Base-by-base conservation (phyloP, 2,113 vertebrate genomes). In the Piaya cayana region DNA sequence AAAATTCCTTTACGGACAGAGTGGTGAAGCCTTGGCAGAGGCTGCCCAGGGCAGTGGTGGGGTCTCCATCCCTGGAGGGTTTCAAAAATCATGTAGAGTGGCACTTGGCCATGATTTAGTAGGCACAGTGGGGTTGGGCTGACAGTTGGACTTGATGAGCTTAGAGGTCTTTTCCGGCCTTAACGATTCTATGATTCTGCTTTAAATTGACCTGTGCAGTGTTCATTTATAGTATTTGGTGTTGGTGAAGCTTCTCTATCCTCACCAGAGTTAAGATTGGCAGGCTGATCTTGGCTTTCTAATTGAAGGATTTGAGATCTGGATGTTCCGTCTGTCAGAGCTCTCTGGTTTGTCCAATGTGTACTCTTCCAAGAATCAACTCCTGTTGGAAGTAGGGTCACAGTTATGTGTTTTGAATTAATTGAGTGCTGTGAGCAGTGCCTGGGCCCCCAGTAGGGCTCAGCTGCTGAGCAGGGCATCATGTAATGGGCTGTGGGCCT, bases 391-490 rank as follows among this genome's bases (percentile, higher is more conserved):
- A 88, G 8, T 20, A 20, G 37, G 21, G 37, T 53, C 42, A 13
- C 4, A 7, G 26, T 12, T 58, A 16, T 0, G 2, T 60, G n/a
- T 80, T 49, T 60, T 10, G 12, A 19, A n/a, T 37, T 4, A 15
- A 22, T 55, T 15, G 21, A 52, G 0, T 39, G 39, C 17, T 32
- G 19, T 6, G 12, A 15, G 42, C 21, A 64, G 55, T 6, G 43
- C 32, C 52, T 34, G 52, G 36, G 43, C n/a, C 8, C 27, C 32
- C 39, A 52, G 78, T 63, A 25, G 34, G 36, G 81, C 76, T 29
- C 16, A 5, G 52, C 62, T 13, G 0, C 14, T 5, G 17, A 18
- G 3, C 67, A 4, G 17, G 20, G 9, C 20, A 0, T 50, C 5
- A 1, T 2, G 14, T 32, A 19, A 47, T 18, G 18, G 43, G 12